Conservation (phyloP, 2,113 vertebrate genomes). For the Oreochromis spilurus region DNA sequence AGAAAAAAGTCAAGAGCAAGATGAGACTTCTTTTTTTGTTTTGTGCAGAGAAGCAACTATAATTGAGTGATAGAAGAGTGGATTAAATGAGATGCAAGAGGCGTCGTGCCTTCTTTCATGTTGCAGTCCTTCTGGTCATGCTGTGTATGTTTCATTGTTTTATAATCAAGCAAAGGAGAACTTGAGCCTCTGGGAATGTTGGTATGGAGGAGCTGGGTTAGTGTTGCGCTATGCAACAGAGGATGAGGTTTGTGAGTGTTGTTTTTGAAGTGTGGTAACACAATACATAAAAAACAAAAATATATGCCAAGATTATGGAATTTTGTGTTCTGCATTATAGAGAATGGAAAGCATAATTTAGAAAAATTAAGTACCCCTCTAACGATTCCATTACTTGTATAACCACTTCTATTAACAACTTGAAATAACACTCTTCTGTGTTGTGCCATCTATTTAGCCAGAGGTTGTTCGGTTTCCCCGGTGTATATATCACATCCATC, state of each 20-base stretch:
- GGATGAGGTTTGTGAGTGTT: neutral
- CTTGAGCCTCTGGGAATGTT: neutral
- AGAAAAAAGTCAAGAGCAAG: neutral
- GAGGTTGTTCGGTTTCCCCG: neutral
- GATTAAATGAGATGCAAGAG: constrained; percentile 10
- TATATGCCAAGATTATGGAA: neutral
- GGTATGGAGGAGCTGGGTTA: neutral
- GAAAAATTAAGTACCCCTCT: neutral
- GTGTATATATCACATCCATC: neutral
- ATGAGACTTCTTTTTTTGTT: neutral
- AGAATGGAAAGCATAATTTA: neutral
- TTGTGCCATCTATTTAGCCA: neutral
- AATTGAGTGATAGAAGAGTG: neutral
- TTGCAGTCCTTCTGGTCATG: neutral
- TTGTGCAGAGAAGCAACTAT: neutral
- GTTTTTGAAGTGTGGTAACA: neutral
- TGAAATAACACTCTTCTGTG: neutral
- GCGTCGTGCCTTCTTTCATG: constrained; percentile 8
- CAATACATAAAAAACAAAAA: neutral
- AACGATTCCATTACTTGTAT: neutral
- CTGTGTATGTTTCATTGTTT: neutral
- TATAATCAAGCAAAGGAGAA: neutral
- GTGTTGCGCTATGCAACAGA: neutral
- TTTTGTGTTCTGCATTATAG: neutral
- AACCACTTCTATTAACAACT: neutral